A percentile compares a stretch with the other conserved stretches of the same genome.
Conservation (phyloP, 2,888 invertebrate species). For the Nomada fucata region DNA sequence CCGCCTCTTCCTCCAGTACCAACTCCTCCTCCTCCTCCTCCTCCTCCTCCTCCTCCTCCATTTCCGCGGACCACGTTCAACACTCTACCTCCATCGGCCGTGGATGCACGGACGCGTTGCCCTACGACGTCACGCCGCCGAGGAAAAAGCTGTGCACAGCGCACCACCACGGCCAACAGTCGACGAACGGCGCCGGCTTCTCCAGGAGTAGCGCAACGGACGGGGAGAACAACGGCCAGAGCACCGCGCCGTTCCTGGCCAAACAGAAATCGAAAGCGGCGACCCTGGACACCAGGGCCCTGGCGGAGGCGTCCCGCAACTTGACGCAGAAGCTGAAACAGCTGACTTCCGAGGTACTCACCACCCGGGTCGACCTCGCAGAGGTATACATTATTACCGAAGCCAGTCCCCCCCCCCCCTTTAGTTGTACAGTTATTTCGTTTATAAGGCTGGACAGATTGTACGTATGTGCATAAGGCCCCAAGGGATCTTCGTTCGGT, state of each 20-base stretch:
- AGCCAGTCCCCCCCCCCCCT: conserved; percentile 70
- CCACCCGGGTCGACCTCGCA: conserved; percentile 84
- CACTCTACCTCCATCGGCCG: conserved; percentile 62
- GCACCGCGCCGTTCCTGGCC: conserved; percentile 80
- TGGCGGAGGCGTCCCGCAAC: conserved; percentile 96
- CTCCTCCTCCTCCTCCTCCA: conserved; percentile 20
- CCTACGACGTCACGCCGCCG: conserved; percentile 72
- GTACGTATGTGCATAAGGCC: conserved; percentile 26
- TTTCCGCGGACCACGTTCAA: conserved; percentile 53
- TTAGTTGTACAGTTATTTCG: conserved; percentile 53
- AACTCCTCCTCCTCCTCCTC: conserved; percentile 29
- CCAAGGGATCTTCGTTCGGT: conserved; percentile 28
- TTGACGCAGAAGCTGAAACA: conserved; percentile 95
- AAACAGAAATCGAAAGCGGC: conserved; percentile 78
- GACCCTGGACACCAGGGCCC: conserved; percentile 88
- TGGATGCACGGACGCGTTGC: conserved; percentile 43
- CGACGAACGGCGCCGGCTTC: conserved; percentile 66
- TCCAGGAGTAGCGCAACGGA: conserved; percentile 53
- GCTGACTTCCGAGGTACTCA: conserved; percentile 94
- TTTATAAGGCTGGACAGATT: conserved; percentile 20
- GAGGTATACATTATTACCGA: conserved; percentile 81
- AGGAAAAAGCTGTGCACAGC: conserved; percentile 78
- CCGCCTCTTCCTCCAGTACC: conserved; percentile 22
- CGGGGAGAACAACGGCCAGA: conserved; percentile 64
- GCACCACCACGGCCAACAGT: conserved; percentile 74